Base-by-base conservation (phyloP, 1,140 invertebrate genomes). In the Acromyrmex charruanus region DNA sequence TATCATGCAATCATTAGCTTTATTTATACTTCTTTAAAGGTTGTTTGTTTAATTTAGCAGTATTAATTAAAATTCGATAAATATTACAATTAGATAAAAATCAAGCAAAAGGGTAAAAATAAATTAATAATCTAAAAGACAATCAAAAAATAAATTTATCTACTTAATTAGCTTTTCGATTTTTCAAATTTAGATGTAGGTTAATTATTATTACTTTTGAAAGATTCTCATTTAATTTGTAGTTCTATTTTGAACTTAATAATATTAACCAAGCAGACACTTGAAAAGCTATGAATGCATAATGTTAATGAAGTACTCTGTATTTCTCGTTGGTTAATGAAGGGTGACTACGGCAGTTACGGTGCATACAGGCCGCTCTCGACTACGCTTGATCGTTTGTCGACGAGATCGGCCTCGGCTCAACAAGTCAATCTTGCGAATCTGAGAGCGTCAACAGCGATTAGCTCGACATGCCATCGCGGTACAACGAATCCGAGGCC, bases 351-450 rank as follows among this genome's bases (percentile, higher is more conserved):
- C 63, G 94, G 94, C 14, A 90, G 87, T 74, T 96, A 96, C 89
- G 95, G 96, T 25, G 92, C 94, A 3, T 96, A 96, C 87, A 95
- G 96, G 69, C 96, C 96, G 35, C 88, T 96, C 4, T 94, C 95
- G 5, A 93, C 94, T 65, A 96, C 96, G 1, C 84, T 96, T 12
- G 95, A 95, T 79, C 92, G 95, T 65, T 87, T 95, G 77, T 94
- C 95, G 35, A 94, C 94, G 69, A 93, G 95, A 87, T 94, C 95
- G 66, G 93, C 95, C 55, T 94, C 95, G 16, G 94, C 93, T 25
- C 94, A 95, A 77, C 95, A 95, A 85, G 95, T 95, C 21, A 95
- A 95, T 77, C 92, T 95, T 12, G 95, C 94, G n/a, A 95, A 95
- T 87, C 87, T 95, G n/a, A 92, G 94, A 80, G 95, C 95, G 55